These are phyloP conservation scores for Theristus sp. DNA, from an alignment of 2,888 invertebrate species.

Conservation along the genomic window DNA sequence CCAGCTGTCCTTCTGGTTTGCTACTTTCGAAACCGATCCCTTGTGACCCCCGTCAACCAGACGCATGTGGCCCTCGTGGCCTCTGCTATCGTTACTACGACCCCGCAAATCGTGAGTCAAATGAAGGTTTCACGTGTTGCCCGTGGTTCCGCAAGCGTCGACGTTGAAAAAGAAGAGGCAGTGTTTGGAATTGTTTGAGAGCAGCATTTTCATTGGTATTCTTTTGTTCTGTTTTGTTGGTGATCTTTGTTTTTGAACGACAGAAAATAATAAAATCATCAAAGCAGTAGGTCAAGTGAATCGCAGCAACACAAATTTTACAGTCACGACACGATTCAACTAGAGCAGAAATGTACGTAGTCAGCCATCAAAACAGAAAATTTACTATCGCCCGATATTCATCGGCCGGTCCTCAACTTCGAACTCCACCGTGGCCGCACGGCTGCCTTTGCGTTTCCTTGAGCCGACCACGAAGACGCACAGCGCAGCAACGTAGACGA, in stretches of 20 bases:
- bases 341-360: too few relatives aligned
- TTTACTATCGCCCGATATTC: conserved; percentile 5
- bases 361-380: neutral
- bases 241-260: too few relatives aligned
- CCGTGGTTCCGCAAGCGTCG: too few relatives aligned
- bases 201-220: too few relatives aligned
- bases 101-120: neutral
- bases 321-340: too few relatives aligned
- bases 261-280: too few relatives aligned
- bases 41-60: neutral
- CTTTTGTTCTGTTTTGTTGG: too few relatives aligned
- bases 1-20: neutral
- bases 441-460: conserved; percentile 61
- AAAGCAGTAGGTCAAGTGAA: too few relatives aligned
- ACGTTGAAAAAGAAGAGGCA: too few relatives aligned
- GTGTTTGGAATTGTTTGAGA: too few relatives aligned
- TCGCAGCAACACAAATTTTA: too few relatives aligned
- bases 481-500: conserved; percentile 48
- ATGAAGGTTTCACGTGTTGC: neutral
- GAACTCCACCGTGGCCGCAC: conserved; percentile 59
- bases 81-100: neutral
- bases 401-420: conserved; percentile 62
- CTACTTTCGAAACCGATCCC: neutral
- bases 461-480: conserved; percentile 58
- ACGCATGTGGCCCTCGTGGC: neutral